These are phyloP conservation scores for Ophraella communa DNA, from an alignment of 2,888 invertebrate genomes.

Conservation along the genomic window DNA sequence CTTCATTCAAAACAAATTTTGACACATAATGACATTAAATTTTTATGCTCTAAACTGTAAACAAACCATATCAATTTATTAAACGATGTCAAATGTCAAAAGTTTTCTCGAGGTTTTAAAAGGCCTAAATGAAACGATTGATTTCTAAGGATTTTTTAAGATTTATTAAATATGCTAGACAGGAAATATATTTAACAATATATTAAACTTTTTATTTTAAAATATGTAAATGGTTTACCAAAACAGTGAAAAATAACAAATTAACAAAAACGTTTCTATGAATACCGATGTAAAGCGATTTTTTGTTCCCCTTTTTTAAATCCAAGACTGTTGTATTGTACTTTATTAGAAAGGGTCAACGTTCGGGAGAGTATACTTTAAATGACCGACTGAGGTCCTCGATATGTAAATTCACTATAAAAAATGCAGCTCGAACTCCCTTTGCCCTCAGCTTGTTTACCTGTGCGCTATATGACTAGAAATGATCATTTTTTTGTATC, in stretches of 20 bases:
- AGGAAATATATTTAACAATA: too few relatives aligned
- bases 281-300: not conserved
- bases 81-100: too few relatives aligned
- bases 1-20: too few relatives aligned
- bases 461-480: constrained; percentile 30
- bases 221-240: too few relatives aligned
- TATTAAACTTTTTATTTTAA: too few relatives aligned
- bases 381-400: constrained; percentile 44
- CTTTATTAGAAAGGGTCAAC: constrained; percentile 38
- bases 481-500: constrained; percentile 34
- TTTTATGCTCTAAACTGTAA: too few relatives aligned
- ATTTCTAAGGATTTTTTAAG: too few relatives aligned
- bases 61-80: too few relatives aligned
- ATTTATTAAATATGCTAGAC: too few relatives aligned
- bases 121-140: too few relatives aligned
- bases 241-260: not conserved
- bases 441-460: constrained; percentile 26
- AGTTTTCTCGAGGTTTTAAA: too few relatives aligned
- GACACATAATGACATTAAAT: too few relatives aligned
- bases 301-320: not conserved
- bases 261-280: not conserved
- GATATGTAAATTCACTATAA: constrained; percentile 43
- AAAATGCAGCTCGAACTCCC: constrained; percentile 32
- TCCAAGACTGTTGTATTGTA: constrained; percentile 21
- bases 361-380: constrained; percentile 36